Percentiles rank a stretch among this genome's conserved stretches.
These are phyloP conservation scores for Pemphigus obesinymphae DNA, from an alignment of 1,140 invertebrate genomes.

Conservation along the genomic window DNA sequence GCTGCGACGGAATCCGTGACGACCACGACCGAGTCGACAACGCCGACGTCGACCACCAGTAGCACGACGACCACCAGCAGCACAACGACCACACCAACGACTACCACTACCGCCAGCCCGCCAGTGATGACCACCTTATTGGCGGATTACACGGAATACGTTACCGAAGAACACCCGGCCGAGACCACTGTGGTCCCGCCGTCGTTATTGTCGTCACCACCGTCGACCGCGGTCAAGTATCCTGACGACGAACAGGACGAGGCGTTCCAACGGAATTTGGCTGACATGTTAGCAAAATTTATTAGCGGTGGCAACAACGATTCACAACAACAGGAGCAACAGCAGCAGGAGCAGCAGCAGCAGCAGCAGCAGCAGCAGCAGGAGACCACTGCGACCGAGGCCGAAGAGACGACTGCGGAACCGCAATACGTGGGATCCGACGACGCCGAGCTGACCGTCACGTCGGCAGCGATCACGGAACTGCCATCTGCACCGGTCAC, in stretches of 20 bases:
- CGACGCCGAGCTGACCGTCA: constrained; percentile 34
- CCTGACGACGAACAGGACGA: constrained; percentile 1
- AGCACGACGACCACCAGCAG: neutral
- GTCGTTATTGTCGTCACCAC: neutral
- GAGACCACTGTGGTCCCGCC: neutral
- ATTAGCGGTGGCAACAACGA: neutral
- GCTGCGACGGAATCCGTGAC: neutral
- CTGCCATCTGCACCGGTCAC: constrained; percentile 57
- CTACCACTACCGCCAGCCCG: constrained; percentile 7
- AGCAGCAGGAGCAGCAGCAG: too few species aligned
- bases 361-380: too few species aligned
- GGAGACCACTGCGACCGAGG: constrained; percentile 12
- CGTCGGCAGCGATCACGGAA: constrained; percentile 50
- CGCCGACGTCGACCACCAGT: neutral
- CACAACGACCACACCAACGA: neutral
- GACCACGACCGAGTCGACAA: neutral
- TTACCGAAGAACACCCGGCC: neutral
- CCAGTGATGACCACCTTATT: constrained; percentile 42
- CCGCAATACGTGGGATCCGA: neutral
- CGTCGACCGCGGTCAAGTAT: neutral
- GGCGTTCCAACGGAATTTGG: constrained; percentile 30
- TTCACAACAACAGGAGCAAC: too few species aligned
- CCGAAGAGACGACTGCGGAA: constrained; percentile 23
- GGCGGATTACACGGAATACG: constrained; percentile 44
- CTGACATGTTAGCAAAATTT: constrained; percentile 27